These are phyloP conservation scores for Phacellophora camtschatica DNA, from an alignment of 30 jellyfish, hydroid and myxozoan species.

Conservation along the genomic window DNA sequence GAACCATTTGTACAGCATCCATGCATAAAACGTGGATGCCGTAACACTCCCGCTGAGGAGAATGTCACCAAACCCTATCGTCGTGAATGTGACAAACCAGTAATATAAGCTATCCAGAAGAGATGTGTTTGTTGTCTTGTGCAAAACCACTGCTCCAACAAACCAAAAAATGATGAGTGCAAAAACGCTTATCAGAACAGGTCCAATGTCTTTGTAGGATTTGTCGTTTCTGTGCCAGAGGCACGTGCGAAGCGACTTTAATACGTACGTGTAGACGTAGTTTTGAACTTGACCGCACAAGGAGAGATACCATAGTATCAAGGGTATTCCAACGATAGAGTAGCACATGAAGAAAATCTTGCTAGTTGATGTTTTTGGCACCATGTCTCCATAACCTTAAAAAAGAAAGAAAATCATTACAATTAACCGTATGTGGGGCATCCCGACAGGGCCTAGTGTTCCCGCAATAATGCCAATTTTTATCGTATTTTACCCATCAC, in stretches of 20 bases:
- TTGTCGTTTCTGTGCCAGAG: constrained; percentile 40
- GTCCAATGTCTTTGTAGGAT: constrained; percentile 32
- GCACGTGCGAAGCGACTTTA: constrained; percentile 25
- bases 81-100: constrained; percentile 69
- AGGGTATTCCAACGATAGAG: constrained; percentile 49
- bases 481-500: too few species aligned
- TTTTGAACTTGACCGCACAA: constrained; percentile 64
- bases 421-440: too few species aligned
- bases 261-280: constrained; percentile 7
- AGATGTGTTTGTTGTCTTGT: constrained; percentile 34
- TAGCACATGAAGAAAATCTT: constrained; percentile 57
- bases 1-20: constrained; percentile 64
- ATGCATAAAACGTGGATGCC: background rate
- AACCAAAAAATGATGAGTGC: constrained; percentile 48
- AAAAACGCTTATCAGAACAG: constrained; percentile 34
- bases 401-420: background rate
- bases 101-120: constrained; percentile 50
- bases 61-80: constrained; percentile 70
- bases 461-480: too few species aligned
- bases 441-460: too few species aligned
- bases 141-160: constrained; percentile 24
- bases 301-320: constrained; percentile 68
- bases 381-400: constrained; percentile 68
- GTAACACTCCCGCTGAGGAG: background rate
- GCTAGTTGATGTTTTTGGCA: constrained; percentile 13